Conservation (phyloP, 2,113 vertebrate species). For the Cryptotis parvus region DNA sequence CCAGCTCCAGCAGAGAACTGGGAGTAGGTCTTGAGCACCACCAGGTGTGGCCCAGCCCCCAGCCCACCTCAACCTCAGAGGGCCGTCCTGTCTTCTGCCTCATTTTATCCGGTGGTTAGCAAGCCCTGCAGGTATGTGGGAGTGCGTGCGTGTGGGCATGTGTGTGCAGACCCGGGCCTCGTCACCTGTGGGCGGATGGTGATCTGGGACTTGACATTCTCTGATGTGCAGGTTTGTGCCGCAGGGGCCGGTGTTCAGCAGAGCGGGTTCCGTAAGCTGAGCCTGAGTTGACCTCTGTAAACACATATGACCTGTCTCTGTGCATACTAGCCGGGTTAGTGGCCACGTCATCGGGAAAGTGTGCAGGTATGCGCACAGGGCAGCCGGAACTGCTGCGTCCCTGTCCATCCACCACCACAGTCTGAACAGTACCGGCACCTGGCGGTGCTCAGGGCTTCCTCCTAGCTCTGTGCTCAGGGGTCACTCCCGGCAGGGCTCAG, state of each 20-base stretch:
- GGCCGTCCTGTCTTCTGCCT: neutral
- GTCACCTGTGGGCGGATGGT: neutral
- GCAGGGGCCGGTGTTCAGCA: neutral
- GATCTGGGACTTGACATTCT: no score
- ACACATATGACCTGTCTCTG: neutral
- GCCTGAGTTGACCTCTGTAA: neutral
- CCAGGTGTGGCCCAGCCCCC: no score
- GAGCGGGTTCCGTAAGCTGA: neutral
- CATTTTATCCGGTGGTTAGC: neutral
- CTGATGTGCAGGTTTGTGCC: neutral
- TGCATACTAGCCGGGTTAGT: neutral
- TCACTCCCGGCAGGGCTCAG: no score
- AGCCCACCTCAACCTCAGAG: neutral
- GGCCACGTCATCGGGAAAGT: neutral
- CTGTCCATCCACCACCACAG: neutral
- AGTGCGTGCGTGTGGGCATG: neutral
- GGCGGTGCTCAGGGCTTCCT: no score
- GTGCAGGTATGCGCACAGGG: neutral
- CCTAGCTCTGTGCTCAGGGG: no score
- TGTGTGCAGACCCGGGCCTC: neutral
- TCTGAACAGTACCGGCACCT: neutral
- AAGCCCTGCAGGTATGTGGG: no score
- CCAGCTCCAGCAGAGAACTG: no score
- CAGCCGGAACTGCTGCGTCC: neutral
- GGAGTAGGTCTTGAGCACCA: no score